Evolutionary conservation across 2,113 vertebrate genomes (phyloP), one percentile per base, ranked within the genome.

Genomic region (Gallinago paraguaiae): DNA sequence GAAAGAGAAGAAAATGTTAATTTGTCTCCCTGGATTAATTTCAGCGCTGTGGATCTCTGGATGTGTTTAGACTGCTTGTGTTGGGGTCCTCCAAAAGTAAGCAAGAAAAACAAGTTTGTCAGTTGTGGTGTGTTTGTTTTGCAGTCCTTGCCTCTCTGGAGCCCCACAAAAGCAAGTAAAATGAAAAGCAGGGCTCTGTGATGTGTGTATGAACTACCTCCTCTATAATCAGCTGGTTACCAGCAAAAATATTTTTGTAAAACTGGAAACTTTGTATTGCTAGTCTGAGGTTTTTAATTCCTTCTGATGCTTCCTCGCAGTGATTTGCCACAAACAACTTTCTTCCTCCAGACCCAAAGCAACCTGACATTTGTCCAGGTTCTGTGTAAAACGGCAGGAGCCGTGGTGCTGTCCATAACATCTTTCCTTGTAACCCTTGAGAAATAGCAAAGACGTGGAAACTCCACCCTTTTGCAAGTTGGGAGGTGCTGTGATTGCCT

Each of bases 161-260:
- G 59, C 63, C 30, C n/a, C 31, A 1, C 24, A 50, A 57, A 61
- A 56, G 60, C 12, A 46, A 50, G 41, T 35, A 0, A 19, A 19
- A 13, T 63, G 56, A 10, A 64, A 71, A 75, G 33, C 68, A 31
- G 60, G 35, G n/a, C 20, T 45, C n/a, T 76, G 70, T 5, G 25
- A 4, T n/a, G 22, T 11, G 68, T 25, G 0, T 11, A 5, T 23
- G 30, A 83, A 5, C 19, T n/a, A 2, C 19, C 11, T 31, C 5
- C 0, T 19, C 17, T 30, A 3, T 22, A 9, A 23, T 54, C 27
- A 12, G 30, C 9, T 68, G 43, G 12, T 50, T 27, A 27, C 54
- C 9, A 20, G 41, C 35, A 69, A 37, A 85, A 82, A 41, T 28
- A 39, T 35, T 65, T 61, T 17, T 35, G 35, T 76, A 7, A n/a